Evolutionary conservation across 1,140 invertebrate species (phyloP).

Genomic region (Heterodera carotae): DNA sequence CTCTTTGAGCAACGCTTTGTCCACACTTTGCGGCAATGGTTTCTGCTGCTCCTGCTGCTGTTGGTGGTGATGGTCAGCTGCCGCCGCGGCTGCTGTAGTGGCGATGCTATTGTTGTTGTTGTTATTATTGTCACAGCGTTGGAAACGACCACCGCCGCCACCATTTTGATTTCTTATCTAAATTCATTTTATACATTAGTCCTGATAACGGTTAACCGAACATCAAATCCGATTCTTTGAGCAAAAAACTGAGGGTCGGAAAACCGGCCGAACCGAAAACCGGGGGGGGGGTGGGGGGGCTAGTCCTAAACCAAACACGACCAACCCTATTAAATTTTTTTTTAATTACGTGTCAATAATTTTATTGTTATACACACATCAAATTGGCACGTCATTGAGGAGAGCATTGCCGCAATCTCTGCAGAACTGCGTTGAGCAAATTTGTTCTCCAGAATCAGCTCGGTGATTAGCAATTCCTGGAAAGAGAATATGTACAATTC

Average conservation of each 20-base stretch:
- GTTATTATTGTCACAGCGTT: background rate
- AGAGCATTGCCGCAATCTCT: constrained; percentile 77
- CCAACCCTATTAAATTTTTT: too few relatives aligned
- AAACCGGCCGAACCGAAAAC: too few relatives aligned
- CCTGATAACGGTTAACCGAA: too few relatives aligned
- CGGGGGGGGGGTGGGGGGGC: too few relatives aligned
- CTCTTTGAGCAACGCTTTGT: constrained; percentile 5
- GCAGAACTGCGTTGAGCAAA: constrained; percentile 73
- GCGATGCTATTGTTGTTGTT: background rate
- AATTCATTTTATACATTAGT: too few relatives aligned
- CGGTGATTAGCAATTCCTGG: constrained; percentile 77
- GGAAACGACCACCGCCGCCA: background rate
- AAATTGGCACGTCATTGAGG: constrained; percentile 71
- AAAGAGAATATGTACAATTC: background rate
- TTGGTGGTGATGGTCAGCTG: background rate
- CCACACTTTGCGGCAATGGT: background rate
- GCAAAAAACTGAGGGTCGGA: too few relatives aligned
- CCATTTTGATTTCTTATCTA: background rate
- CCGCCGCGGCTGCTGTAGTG: background rate
- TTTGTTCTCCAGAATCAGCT: constrained; percentile 89
- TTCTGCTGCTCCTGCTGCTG: background rate
- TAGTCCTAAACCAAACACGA: too few relatives aligned
- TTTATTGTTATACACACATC: too few relatives aligned
- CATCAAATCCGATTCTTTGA: too few relatives aligned
- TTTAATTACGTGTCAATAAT: too few relatives aligned